Evolutionary conservation across 2,113 vertebrate species (phyloP), one percentile per base, ranked within the genome.

Genomic region (Phocoena phocoena): DNA sequence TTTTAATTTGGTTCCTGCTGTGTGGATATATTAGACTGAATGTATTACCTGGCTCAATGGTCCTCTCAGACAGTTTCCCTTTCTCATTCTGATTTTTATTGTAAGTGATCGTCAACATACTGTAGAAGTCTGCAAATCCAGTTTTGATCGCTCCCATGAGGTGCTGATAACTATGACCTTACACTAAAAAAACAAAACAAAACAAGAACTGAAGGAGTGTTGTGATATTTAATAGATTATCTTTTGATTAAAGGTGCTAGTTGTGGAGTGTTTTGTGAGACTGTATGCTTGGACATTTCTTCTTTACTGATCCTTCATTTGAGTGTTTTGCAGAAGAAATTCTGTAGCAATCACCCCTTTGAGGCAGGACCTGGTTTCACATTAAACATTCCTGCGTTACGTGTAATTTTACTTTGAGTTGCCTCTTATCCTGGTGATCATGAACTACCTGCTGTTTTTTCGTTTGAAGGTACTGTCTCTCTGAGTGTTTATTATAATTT

Each of bases 11-110:
- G 79, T 97, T 98, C 98, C 36, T 70, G 86, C 97, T 98, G 71
- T 97, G 96, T 98, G 97, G 92, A 90, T 97, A 70, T 98, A 93
- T 98, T 97, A 97, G 89, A 97, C 82, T 90, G 97, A 98, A 98
- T 95, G 97, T 99, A 97, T 98, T 98, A 98, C 96, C 96, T 98
- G 97, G 96, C 97, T 98, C 98, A 98, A 10, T 98, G 97, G 95
- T 98, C 97, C 96, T 97, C 94, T 96, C 92, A 97, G 98, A 98
- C 95, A 97, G 97, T 98, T 98, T 98, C 90, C 95, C 92, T 96
- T 98, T 97, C 93, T 98, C 93, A 93, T 98, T 98, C 97, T 36
- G 31, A 96, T 98, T 98, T 77, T 98, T 98, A 98, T 98, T 98
- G 97, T 98, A 98, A 98, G 95, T 88, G 93, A 96, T 98, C 62